phyloP scores from a whole-genome alignment of 1,140 invertebrate species.

The Pogonognathellus flavescens region DNA sequence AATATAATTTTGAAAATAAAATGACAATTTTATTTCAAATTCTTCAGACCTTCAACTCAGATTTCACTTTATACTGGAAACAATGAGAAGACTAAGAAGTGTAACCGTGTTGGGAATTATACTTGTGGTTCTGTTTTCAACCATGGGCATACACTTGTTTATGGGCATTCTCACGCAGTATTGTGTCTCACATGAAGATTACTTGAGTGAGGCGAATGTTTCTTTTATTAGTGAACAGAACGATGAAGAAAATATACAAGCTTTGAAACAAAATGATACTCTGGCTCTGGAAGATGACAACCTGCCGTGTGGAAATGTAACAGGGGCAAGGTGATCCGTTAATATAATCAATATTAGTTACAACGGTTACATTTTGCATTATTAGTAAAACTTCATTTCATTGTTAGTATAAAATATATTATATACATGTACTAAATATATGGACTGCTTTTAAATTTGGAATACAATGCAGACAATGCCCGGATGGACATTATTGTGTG shows the following conservation, averaged over 20 bases:
- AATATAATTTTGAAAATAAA: no score
- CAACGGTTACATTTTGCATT: no score
- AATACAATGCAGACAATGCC: not conserved
- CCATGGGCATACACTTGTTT: slow-evolving; percentile 88
- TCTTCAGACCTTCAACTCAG: slow-evolving; percentile 95
- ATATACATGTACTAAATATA: no score
- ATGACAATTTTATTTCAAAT: not conserved
- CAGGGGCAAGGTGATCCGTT: slow-evolving; percentile 82
- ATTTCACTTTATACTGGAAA: slow-evolving; percentile 89
- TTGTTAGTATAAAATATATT: no score
- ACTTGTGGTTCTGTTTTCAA: slow-evolving; percentile 96
- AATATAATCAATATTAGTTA: no score
- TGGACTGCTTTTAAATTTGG: no score
- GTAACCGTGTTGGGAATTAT: slow-evolving; percentile 99
- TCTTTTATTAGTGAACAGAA: not conserved
- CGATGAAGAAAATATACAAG: not conserved
- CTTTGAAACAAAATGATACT: slow-evolving; percentile 67
- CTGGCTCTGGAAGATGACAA: slow-evolving; percentile 72
- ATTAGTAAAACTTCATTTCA: no score
- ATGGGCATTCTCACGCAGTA: slow-evolving; percentile 97
- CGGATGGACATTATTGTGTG: slow-evolving; percentile 81
- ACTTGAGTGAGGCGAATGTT: slow-evolving; percentile 72
- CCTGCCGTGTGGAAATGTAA: slow-evolving; percentile 88
- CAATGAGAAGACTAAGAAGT: slow-evolving; percentile 98
- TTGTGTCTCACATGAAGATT: slow-evolving; percentile 90